Evolutionary conservation across 2,113 vertebrate species (phyloP), one percentile per base, ranked within the genome.

Genomic region (Mastomys natalensis): DNA sequence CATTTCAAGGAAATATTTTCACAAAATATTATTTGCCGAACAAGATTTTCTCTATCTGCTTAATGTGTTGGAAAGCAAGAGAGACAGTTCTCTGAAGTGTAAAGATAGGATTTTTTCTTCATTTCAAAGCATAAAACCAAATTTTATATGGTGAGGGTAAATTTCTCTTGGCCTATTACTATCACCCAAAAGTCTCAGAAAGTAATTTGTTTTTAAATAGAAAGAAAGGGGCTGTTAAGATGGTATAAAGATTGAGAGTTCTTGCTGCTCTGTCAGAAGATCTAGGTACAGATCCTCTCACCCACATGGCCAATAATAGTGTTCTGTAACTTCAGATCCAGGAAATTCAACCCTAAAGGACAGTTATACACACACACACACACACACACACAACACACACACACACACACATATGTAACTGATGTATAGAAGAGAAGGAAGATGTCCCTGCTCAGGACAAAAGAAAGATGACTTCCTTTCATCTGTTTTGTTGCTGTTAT

Each of bases 101-200:
- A 85, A 31, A 64, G 24, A 45, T 31, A 10, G 3, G 43, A 40
- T 37, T 55, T 74, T 74, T 76, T 48, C 60, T 48, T 66, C 40
- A 74, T 55, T 80, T 85, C 31, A 87, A 96, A 90, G n/a, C 45
- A 89, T 12, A 48, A 77, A 91, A 89, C 55, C 55, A 22, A 19
- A 3, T 16, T 70, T 17, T 76, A 58, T 58, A 24, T 9, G 51
- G n/a, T 34, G 6, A 93, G 37, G 15, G 11, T 43, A 62, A 60
- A 84, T 95, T 91, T 85, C 13, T 85, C 8, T 80, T 93, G 53
- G 12, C 9, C 15, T 45, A 64, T 4, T 11, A 34, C 45, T 40
- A 48, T 16, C 55, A 88, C 1, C 0, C 3, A 53, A 0, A 95
- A 70, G n/a, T 72, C 73, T 7, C 48, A 58, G 53, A 94, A 90